These are phyloP conservation scores for Archivesica marissinica DNA, from an alignment of 1,140 invertebrate species.

Conservation along the genomic window DNA sequence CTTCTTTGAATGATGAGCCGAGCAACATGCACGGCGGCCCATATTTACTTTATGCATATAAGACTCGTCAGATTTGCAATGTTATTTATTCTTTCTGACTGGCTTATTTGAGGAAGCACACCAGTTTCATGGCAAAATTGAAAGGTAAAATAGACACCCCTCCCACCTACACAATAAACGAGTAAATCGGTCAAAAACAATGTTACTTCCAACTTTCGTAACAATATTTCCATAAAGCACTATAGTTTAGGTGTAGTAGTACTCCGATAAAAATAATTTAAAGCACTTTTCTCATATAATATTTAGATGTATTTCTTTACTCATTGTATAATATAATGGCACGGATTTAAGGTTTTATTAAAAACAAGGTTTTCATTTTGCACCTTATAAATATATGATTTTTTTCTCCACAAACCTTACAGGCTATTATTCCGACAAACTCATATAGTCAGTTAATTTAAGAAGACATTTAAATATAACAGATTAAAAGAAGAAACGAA, in stretches of 20 bases:
- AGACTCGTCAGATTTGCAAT: too few relatives aligned
- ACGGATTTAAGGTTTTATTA: constrained; percentile 28
- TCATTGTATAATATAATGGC: constrained; percentile 5
- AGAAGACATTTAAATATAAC: constrained; percentile 30
- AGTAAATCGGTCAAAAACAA: too few relatives aligned
- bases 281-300: constrained; percentile 37
- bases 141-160: too few relatives aligned
- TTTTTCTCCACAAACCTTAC: neutral
- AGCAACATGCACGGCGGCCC: too few relatives aligned
- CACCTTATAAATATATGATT: neutral
- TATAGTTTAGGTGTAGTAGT: constrained; percentile 7
- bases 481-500: constrained; percentile 14
- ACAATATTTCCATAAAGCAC: constrained; percentile 30
- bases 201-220: constrained; percentile 1
- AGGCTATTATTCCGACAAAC: constrained; percentile 32
- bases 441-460: constrained; percentile 26
- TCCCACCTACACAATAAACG: too few relatives aligned
- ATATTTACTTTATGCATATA: too few relatives aligned
- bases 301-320: constrained; percentile 8
- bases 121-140: too few relatives aligned
- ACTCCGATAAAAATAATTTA: neutral
- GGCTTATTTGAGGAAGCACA: too few relatives aligned
- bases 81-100: too few relatives aligned
- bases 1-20: too few relatives aligned
- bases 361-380: constrained; percentile 1